Conservation (phyloP, 2,797 vertebrate species). For the Percopsis omiscomaycus region DNA sequence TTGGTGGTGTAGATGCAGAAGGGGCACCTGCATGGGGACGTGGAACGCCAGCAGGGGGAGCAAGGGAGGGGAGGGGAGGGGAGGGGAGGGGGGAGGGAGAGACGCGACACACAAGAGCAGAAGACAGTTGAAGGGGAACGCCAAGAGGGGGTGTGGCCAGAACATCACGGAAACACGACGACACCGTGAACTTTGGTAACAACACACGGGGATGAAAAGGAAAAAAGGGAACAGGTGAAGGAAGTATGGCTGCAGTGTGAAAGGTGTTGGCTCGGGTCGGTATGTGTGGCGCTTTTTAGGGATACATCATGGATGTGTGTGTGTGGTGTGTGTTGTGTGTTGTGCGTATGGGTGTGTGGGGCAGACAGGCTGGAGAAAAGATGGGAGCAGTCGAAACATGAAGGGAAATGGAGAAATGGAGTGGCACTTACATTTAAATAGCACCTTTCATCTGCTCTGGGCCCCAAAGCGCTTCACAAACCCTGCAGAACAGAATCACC, state of each 20-base stretch:
- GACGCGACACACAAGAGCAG: constrained; percentile 45
- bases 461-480: constrained; percentile 88
- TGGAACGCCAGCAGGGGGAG: constrained; percentile 7
- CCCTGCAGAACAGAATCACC: constrained; percentile 88
- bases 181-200: constrained; percentile 51
- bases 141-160: constrained; percentile 9
- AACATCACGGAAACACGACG: constrained; percentile 25
- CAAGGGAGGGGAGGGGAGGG: constrained; percentile 7
- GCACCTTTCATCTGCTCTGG: constrained; percentile 89
- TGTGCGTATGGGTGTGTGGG: constrained; percentile 28
- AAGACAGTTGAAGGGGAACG: constrained; percentile 50
- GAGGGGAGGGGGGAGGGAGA: constrained; percentile 30
- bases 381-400: constrained; percentile 75
- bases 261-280: constrained; percentile 41
- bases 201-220: constrained; percentile 60
- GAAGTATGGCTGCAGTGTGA: constrained; percentile 61
- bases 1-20: constrained; percentile 99
- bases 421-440: constrained; percentile 90
- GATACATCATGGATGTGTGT: constrained; percentile 27
- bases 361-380: constrained; percentile 70
- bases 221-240: constrained; percentile 55
- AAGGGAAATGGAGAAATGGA: constrained; percentile 85
- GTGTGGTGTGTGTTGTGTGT: constrained; percentile 12
- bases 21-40: constrained; percentile 86
- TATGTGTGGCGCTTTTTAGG: constrained; percentile 51